Percentiles rank a stretch among this genome's conserved stretches.
Conservation (phyloP, 2,113 vertebrate species). For the Muntiacus reevesi region DNA sequence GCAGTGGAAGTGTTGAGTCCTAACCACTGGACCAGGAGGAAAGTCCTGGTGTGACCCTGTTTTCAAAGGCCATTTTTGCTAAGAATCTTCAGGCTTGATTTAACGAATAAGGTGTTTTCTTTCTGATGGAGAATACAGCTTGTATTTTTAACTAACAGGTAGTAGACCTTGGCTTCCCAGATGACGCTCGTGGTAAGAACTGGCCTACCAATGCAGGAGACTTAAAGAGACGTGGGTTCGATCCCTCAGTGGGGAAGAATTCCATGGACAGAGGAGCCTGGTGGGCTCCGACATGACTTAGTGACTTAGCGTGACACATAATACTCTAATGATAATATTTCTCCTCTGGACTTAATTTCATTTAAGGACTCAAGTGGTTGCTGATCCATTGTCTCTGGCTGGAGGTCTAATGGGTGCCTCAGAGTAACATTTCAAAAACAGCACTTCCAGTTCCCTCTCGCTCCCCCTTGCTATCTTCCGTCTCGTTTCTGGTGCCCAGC, state of each 20-base stretch:
- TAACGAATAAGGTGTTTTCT: neutral
- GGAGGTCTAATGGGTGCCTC: neutral
- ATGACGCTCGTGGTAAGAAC: neutral
- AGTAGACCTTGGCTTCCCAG: neutral
- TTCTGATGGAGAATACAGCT: too few species aligned
- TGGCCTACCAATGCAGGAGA: neutral
- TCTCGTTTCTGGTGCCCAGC: neutral
- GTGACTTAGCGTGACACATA: neutral
- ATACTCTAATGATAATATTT: neutral
- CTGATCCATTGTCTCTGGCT: neutral
- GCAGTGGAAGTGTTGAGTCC: neutral
- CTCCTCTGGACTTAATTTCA: neutral
- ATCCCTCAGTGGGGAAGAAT: neutral
- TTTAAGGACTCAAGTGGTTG: neutral
- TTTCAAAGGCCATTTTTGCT: neutral
- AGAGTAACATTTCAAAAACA: neutral
- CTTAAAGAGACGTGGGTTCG: fast-evolving
- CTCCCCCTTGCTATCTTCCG: neutral
- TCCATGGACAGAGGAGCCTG: neutral
- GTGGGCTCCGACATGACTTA: neutral
- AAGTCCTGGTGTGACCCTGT: neutral
- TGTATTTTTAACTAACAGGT: neutral
- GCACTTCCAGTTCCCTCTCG: neutral
- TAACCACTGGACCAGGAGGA: neutral
- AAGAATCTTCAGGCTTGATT: neutral